These are phyloP conservation scores for Eupeodes luniger DNA, from an alignment of 2,888 invertebrate genomes.

Conservation along the genomic window DNA sequence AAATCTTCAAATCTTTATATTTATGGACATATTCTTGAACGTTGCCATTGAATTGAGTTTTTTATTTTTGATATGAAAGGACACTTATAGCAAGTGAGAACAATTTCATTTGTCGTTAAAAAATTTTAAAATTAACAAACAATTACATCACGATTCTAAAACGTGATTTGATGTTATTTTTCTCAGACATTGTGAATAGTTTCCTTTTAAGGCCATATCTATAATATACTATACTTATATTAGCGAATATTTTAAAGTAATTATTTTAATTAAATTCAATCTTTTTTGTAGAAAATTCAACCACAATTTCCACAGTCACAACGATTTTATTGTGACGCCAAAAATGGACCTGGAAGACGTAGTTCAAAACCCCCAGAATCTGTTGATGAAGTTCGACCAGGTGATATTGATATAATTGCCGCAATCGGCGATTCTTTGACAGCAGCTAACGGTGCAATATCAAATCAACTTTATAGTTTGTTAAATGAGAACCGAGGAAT, in stretches of 20 bases:
- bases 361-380: slow-evolving; percentile 83
- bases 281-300: slow-evolving; percentile 80
- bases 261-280: not conserved
- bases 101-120: no score
- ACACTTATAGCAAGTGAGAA: no score
- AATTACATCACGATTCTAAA: no score
- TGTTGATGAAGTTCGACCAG: slow-evolving; percentile 85
- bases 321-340: slow-evolving; percentile 83
- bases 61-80: no score
- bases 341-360: slow-evolving; percentile 79
- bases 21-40: no score
- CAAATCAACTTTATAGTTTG: slow-evolving; percentile 84
- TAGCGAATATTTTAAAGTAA: no score
- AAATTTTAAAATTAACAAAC: no score
- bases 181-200: no score
- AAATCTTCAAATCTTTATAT: no score
- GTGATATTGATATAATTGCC: slow-evolving; percentile 87
- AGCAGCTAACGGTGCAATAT: slow-evolving; percentile 86
- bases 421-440: slow-evolving; percentile 87
- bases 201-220: not conserved
- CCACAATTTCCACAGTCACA: slow-evolving; percentile 73
- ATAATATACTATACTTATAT: not conserved
- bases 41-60: no score
- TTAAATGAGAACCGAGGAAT: slow-evolving; percentile 85
- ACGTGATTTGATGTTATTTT: no score